Percentiles rank a stretch among this genome's conserved stretches.
Conservation (phyloP, 2,888 invertebrate species). For the Anthophora plumipes region DNA sequence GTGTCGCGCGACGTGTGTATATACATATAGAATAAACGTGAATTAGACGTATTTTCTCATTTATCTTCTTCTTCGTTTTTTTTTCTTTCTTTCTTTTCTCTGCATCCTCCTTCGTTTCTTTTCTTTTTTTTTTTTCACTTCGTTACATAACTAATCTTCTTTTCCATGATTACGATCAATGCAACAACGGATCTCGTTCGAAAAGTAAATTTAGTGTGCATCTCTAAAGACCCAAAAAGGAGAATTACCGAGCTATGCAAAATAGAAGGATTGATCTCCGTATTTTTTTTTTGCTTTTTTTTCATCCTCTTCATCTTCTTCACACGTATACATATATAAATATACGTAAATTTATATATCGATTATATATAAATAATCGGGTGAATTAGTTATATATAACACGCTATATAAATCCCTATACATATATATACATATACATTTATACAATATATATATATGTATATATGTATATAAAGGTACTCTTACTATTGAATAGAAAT, state of each 20-base stretch:
- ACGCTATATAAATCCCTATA: slow-evolving; percentile 76
- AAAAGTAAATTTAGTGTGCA: slow-evolving; percentile 81
- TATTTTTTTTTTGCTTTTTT: slow-evolving; percentile 24
- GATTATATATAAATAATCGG: slow-evolving; percentile 80
- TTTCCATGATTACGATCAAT: slow-evolving; percentile 71
- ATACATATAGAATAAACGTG: slow-evolving; percentile 72
- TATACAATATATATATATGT: too few species aligned
- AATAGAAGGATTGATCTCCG: slow-evolving; percentile 83
- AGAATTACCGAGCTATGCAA: slow-evolving; percentile 83
- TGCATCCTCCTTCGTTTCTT: slow-evolving; percentile 67
- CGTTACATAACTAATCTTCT: slow-evolving; percentile 29
- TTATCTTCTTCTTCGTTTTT: slow-evolving; percentile 66
- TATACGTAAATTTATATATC: slow-evolving; percentile 77
- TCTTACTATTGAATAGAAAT: slow-evolving; percentile 83
- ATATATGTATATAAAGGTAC: slow-evolving; percentile 78
- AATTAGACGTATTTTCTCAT: slow-evolving; percentile 74
- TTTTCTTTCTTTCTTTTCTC: slow-evolving; percentile 67
- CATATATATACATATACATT: slow-evolving; percentile 75
- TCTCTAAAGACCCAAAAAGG: slow-evolving; percentile 81
- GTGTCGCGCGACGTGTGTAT: slow-evolving; percentile 68
- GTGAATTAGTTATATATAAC: slow-evolving; percentile 79
- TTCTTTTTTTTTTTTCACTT: slow-evolving; percentile 62
- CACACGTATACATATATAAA: slow-evolving; percentile 78
- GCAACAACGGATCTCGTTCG: slow-evolving; percentile 75
- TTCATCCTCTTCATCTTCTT: slow-evolving; percentile 67